A percentile compares a stretch with the other conserved stretches of the same genome.
These are phyloP conservation scores for Magallana ariakensis DNA, from an alignment of 1,140 invertebrate species.

Conservation along the genomic window DNA sequence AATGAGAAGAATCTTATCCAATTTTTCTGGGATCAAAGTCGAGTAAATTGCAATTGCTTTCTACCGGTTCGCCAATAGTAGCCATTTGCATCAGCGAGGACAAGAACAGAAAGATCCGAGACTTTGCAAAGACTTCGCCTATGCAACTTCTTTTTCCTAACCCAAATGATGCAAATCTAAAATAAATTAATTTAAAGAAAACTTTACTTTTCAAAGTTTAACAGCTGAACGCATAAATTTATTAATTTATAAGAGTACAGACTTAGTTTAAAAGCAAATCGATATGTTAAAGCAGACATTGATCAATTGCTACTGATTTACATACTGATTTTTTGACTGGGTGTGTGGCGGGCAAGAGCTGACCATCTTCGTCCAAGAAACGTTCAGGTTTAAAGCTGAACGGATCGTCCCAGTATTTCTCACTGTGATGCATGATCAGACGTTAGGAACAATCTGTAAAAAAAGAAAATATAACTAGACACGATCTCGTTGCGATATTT, in stretches of 20 bases:
- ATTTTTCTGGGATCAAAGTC: background rate
- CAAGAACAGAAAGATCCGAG: conserved; percentile 17
- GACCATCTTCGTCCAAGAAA: background rate
- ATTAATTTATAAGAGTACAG: background rate
- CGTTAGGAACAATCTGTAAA: conserved; percentile 7
- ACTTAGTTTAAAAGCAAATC: background rate
- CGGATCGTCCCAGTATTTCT: no score
- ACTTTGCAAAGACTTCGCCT: conserved; percentile 30
- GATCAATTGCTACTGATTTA: background rate
- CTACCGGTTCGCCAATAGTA: background rate
- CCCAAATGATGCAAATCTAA: background rate
- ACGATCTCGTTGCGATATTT: no score
- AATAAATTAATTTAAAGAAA: background rate
- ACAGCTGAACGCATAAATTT: no score
- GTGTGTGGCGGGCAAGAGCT: background rate
- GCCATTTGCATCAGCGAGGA: background rate
- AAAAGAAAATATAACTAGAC: background rate
- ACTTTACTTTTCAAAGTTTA: no score
- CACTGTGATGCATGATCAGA: background rate
- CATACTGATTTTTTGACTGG: background rate
- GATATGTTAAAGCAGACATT: no score
- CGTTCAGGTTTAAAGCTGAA: conserved; percentile 3
- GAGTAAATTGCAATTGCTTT: background rate
- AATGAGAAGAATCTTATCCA: no score
- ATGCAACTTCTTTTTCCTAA: conserved; percentile 17